A percentile compares a stretch with the other conserved stretches of the same genome.
phyloP scores from a whole-genome alignment of 2,113 vertebrate genomes.

The Zeus faber region DNA sequence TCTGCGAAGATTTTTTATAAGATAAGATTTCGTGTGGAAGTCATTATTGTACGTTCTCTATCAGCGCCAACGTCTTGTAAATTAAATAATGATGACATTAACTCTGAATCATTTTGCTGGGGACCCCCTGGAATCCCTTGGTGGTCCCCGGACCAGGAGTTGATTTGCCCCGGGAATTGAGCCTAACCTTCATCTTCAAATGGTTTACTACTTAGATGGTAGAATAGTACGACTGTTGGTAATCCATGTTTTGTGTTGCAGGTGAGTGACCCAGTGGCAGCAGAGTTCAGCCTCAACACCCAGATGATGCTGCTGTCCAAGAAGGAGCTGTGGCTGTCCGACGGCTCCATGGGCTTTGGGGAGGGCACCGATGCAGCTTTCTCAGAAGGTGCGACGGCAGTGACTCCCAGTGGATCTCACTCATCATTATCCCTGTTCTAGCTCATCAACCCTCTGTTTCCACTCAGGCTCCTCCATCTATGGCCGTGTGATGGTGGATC shows the following conservation, averaged over 20 bases:
- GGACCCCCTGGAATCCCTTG: too few species aligned
- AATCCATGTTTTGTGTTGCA: slow-evolving; percentile 41
- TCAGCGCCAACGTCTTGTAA: too few species aligned
- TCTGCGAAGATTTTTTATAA: too few species aligned
- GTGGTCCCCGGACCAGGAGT: too few species aligned
- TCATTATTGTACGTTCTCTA: too few species aligned
- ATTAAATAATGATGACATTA: too few species aligned
- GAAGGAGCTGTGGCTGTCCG: slow-evolving; percentile 80
- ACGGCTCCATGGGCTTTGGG: slow-evolving; percentile 82
- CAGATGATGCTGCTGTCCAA: slow-evolving; percentile 83
- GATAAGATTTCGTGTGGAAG: too few species aligned
- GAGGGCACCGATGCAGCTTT: slow-evolving; percentile 79
- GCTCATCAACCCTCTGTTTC: not conserved
- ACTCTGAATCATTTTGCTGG: too few species aligned
- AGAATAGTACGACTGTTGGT: too few species aligned
- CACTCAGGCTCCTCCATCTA: slow-evolving; percentile 70
- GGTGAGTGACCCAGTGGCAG: slow-evolving; percentile 83
- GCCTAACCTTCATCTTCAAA: too few species aligned
- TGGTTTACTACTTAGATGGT: too few species aligned
- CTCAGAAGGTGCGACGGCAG: slow-evolving; percentile 72
- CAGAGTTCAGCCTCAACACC: slow-evolving; percentile 84
- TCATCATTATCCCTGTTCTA: not conserved
- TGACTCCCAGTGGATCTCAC: slow-evolving; percentile 26
- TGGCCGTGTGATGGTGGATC: slow-evolving; percentile 75
- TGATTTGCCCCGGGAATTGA: too few species aligned